Percentiles rank a stretch among this genome's conserved stretches.
These are phyloP conservation scores for Nansenia antarctica DNA, from an alignment of 2,113 vertebrate genomes.

Conservation along the genomic window DNA sequence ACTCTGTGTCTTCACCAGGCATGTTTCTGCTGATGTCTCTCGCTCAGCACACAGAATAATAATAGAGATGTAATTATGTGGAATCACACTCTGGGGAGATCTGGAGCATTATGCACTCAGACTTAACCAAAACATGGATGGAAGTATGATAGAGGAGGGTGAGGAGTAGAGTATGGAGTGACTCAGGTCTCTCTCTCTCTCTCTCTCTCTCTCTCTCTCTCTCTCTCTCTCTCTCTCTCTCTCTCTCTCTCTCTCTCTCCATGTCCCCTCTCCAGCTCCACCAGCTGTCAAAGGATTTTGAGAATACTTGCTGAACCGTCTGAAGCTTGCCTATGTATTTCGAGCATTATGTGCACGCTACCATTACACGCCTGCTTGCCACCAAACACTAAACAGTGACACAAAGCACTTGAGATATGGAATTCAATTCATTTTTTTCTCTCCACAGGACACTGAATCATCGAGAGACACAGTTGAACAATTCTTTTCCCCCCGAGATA, in stretches of 20 bases:
- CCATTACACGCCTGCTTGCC: not conserved
- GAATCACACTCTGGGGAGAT: constrained; percentile 18
- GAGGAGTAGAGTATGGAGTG: not conserved
- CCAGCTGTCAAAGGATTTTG: not conserved
- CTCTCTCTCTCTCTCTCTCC: not conserved
- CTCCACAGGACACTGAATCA: not conserved
- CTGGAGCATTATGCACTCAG: not conserved
- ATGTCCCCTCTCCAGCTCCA: not conserved
- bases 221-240: not conserved
- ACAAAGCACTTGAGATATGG: not conserved
- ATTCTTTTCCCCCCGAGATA: constrained; percentile 13
- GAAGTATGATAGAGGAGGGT: not conserved
- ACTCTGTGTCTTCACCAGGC: not conserved
- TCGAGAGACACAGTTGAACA: not conserved
- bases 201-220: not conserved
- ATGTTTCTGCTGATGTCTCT: constrained; percentile 14
- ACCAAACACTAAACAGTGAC: not conserved
- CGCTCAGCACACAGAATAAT: constrained; percentile 5
- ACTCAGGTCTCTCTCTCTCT: not conserved
- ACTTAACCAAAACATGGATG: not conserved
- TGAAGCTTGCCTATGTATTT: constrained; percentile 1
- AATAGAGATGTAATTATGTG: constrained; percentile 30
- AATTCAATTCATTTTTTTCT: not conserved
- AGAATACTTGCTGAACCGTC: not conserved
- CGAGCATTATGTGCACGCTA: not conserved